Conservation (phyloP, 2,888 invertebrate species). For the Philereme vetulata region DNA sequence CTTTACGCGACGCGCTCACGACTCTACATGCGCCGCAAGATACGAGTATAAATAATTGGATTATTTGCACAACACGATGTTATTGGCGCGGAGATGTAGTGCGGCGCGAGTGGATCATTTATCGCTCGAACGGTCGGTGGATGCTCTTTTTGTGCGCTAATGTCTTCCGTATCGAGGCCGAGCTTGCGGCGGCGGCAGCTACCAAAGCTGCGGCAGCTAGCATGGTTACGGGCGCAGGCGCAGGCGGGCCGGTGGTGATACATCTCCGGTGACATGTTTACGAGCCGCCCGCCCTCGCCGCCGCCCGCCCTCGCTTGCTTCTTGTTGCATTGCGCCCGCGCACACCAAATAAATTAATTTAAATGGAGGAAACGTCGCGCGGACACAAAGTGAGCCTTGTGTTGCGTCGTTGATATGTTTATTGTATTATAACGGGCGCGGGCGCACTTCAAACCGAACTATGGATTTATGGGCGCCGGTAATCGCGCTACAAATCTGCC, state of each 20-base stretch:
- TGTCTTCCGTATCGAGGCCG: slow-evolving; percentile 12
- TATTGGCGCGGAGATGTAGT: not conserved
- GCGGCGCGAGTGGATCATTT: not conserved
- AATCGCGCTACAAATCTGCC: slow-evolving; percentile 33
- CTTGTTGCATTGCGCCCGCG: slow-evolving; percentile 56
- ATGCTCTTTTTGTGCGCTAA: slow-evolving; percentile 2
- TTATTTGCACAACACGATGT: not conserved
- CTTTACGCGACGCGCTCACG: too few relatives aligned
- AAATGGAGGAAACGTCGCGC: slow-evolving; percentile 54
- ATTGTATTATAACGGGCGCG: slow-evolving; percentile 43
- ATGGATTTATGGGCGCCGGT: slow-evolving; percentile 44
- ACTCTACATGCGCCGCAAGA: too few relatives aligned
- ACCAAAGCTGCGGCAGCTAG: slow-evolving; percentile 10
- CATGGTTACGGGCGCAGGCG: slow-evolving; percentile 40
- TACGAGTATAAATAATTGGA: too few relatives aligned
- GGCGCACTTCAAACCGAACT: slow-evolving; percentile 41
- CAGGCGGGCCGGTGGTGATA: slow-evolving; percentile 45
- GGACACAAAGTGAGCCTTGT: slow-evolving; percentile 43
- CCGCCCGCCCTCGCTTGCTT: slow-evolving; percentile 25
- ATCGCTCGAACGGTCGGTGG: not conserved
- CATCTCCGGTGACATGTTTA: slow-evolving; percentile 71
- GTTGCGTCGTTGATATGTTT: slow-evolving; percentile 33
- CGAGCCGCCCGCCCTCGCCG: slow-evolving; percentile 45
- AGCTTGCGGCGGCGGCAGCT: slow-evolving; percentile 6
- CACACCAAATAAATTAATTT: slow-evolving; percentile 64